Conservation (phyloP, 2,113 vertebrate species). For the Micronisus gabar region DNA sequence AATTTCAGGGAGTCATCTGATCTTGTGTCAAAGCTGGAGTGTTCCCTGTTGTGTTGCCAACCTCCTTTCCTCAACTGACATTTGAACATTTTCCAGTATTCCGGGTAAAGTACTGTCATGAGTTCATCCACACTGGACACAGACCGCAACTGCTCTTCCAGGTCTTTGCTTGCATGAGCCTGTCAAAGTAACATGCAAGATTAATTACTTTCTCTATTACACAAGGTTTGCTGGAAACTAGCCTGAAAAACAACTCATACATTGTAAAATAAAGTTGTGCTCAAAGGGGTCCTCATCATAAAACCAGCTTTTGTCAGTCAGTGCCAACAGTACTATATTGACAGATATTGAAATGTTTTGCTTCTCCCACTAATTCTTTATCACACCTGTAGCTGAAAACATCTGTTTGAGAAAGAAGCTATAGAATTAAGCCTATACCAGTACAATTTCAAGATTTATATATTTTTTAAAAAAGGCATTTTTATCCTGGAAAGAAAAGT, state of each 20-base stretch:
- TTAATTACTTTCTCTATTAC: not conserved
- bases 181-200: slow-evolving; percentile 64
- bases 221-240: not conserved
- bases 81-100: slow-evolving; percentile 91
- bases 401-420: not conserved
- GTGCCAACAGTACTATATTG: not conserved
- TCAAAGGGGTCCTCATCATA: not conserved
- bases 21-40: slow-evolving; percentile 59
- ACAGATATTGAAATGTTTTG: not conserved
- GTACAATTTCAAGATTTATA: not conserved
- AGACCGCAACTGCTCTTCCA: slow-evolving; percentile 89
- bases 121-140: slow-evolving; percentile 95
- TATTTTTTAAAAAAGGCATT: not conserved
- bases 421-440: not conserved
- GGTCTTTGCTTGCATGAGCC: slow-evolving; percentile 80
- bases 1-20: slow-evolving; percentile 81
- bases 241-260: not conserved
- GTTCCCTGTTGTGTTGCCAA: slow-evolving; percentile 69
- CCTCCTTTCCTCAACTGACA: slow-evolving; percentile 84
- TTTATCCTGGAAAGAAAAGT: not conserved
- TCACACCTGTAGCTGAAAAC: not conserved
- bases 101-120: slow-evolving; percentile 92
- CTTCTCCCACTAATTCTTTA: not conserved
- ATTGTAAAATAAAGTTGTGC: not conserved
- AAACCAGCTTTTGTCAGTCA: not conserved